These are phyloP conservation scores for Patella vulgata DNA, from an alignment of 1,140 invertebrate species.

Conservation along the genomic window DNA sequence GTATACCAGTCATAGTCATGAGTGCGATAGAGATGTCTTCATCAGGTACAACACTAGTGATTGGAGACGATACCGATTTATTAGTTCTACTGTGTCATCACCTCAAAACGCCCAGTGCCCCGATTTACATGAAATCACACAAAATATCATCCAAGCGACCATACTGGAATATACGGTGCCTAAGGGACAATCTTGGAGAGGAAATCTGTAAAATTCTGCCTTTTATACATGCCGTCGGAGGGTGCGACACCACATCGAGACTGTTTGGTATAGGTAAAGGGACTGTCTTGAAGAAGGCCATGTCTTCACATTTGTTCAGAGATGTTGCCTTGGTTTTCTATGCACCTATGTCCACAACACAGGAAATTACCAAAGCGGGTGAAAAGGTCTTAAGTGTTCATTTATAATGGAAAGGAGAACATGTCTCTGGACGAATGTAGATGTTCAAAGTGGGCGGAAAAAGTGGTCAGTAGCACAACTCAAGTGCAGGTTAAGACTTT, in stretches of 20 bases:
- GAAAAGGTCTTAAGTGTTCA: not conserved
- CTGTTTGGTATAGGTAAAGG: constrained; percentile 6
- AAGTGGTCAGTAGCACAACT: not conserved
- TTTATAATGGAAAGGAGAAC: constrained; percentile 4
- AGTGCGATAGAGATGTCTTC: too few relatives aligned
- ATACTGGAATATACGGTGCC: too few relatives aligned
- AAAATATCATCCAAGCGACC: too few relatives aligned
- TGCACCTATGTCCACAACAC: not conserved
- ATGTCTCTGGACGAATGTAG: constrained; percentile 6
- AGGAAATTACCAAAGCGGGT: not conserved
- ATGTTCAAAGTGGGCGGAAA: not conserved
- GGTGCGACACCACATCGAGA: constrained; percentile 12
- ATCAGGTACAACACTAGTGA: too few relatives aligned
- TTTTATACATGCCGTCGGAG: constrained; percentile 16
- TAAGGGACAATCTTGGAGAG: too few relatives aligned
- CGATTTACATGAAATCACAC: too few relatives aligned
- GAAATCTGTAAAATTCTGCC: constrained; percentile 13
- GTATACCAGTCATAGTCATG: too few relatives aligned
- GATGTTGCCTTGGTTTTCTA: not conserved
- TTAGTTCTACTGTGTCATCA: too few relatives aligned
- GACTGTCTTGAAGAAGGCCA: not conserved
- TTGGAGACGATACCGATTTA: too few relatives aligned
- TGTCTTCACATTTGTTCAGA: too few relatives aligned
- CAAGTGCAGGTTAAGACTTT: constrained; percentile 8
- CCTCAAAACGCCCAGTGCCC: too few relatives aligned